Percentiles rank a stretch among this genome's conserved stretches.
Conservation (phyloP, 2,113 vertebrate genomes). For the Paedocypris sp. region DNA sequence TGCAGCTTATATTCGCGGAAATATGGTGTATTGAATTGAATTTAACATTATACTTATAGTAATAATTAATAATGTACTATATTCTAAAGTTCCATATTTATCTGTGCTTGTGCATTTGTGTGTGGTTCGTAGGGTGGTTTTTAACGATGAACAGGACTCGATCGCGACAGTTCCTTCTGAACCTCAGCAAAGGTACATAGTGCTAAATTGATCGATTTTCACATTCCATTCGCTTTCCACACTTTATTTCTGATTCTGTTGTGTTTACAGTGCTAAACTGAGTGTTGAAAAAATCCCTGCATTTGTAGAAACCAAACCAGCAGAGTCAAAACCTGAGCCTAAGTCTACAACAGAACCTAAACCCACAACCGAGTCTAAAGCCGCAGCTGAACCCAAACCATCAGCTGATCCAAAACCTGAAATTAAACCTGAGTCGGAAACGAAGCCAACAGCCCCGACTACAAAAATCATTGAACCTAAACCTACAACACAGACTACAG, state of each 20-base stretch:
- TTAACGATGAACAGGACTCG: conserved; percentile 49
- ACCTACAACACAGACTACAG: not conserved
- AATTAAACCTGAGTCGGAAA: not conserved
- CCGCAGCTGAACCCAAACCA: not conserved
- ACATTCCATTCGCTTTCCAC: not conserved
- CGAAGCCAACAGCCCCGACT: too few species aligned
- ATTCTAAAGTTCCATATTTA: too few species aligned
- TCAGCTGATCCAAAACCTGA: not conserved
- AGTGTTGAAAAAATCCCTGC: conserved; percentile 5
- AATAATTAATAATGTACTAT: too few species aligned
- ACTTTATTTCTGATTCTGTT: not conserved
- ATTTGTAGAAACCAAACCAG: not conserved
- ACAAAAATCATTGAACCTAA: not conserved
- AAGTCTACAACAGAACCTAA: not conserved
- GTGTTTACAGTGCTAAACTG: conserved; percentile 12
- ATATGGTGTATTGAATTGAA: too few species aligned
- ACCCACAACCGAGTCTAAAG: not conserved
- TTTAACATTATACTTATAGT: too few species aligned
- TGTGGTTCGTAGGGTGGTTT: conserved; percentile 49
- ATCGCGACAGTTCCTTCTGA: not conserved
- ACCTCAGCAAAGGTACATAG: conserved; percentile 17
- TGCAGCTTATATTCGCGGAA: too few species aligned
- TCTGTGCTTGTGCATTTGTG: not conserved
- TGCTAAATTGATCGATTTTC: not conserved
- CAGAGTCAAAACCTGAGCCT: not conserved